A percentile compares a stretch with the other conserved stretches of the same genome.
Evolutionary conservation across 2,797 vertebrate species (phyloP).

Genomic region (Halcyon badia): DNA sequence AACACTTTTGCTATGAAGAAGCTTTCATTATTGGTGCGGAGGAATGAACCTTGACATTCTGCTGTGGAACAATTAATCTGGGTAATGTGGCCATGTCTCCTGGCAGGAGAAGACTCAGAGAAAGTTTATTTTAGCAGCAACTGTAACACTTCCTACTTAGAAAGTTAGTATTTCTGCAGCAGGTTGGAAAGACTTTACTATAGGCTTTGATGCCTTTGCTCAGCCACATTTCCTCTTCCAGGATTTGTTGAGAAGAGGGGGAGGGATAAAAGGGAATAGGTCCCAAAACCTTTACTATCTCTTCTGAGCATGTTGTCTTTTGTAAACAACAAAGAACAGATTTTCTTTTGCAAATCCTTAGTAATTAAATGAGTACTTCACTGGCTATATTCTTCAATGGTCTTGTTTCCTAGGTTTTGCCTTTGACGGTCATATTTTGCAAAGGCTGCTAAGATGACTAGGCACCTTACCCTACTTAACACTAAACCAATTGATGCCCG

Average conservation of each 20-base stretch:
- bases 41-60: background rate
- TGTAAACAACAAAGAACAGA: conserved; percentile 85
- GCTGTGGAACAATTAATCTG: conserved; percentile 29
- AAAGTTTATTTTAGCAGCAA: conserved; percentile 59
- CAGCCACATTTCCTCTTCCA: conserved; percentile 81
- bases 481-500: conserved; percentile 82
- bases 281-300: conserved; percentile 87
- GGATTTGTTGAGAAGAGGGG: conserved; percentile 68
- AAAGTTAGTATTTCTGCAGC: conserved; percentile 52
- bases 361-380: conserved; percentile 91
- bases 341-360: conserved; percentile 87
- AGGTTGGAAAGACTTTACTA: conserved; percentile 73
- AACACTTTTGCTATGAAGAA: background rate
- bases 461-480: conserved; percentile 81
- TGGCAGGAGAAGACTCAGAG: conserved; percentile 15
- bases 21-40: background rate
- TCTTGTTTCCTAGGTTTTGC: conserved; percentile 84
- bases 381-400: conserved; percentile 78
- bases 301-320: conserved; percentile 87
- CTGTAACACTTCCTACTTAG: conserved; percentile 59
- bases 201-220: conserved; percentile 82
- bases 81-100: background rate
- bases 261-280: conserved; percentile 43
- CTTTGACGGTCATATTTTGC: conserved; percentile 85
- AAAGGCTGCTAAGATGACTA: conserved; percentile 79